A percentile compares a stretch with the other conserved stretches of the same genome.
Conservation (phyloP, 2,888 invertebrate genomes). For the Tachystola acroxantha region DNA sequence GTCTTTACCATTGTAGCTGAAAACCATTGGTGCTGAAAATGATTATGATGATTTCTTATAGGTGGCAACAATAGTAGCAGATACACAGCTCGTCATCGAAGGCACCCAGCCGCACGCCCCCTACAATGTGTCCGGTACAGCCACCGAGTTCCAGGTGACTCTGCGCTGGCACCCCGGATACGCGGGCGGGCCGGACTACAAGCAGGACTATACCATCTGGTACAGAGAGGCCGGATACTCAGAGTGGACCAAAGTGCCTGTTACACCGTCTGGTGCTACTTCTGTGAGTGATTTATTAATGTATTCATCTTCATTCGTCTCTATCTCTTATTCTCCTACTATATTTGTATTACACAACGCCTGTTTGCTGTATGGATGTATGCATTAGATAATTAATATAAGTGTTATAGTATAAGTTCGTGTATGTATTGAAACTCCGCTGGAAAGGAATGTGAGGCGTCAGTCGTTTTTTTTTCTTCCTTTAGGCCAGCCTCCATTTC, state of each 20-base stretch:
- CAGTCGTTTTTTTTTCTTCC: too few species aligned
- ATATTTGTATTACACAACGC: too few species aligned
- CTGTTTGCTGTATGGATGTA: too few species aligned
- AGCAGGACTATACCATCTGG: slow-evolving; percentile 97
- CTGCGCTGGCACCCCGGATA: slow-evolving; percentile 96
- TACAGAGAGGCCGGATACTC: slow-evolving; percentile 92
- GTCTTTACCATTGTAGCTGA: too few species aligned
- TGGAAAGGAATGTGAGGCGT: too few species aligned
- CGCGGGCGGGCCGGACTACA: slow-evolving; percentile 96
- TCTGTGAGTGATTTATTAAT: slow-evolving; percentile 51
- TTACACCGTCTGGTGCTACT: slow-evolving; percentile 94
- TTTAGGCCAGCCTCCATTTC: too few species aligned
- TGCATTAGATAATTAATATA: too few species aligned
- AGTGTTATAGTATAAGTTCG: too few species aligned
- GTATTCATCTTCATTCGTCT: too few species aligned
- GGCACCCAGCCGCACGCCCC: slow-evolving; percentile 98
- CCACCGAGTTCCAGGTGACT: slow-evolving; percentile 93
- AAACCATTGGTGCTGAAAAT: too few species aligned
- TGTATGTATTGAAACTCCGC: too few species aligned
- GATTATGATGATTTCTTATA: slow-evolving; percentile 17
- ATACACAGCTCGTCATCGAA: slow-evolving; percentile 93
- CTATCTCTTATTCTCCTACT: too few species aligned
- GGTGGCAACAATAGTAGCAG: slow-evolving; percentile 95
- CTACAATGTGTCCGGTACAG: slow-evolving; percentile 94
- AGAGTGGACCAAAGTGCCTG: slow-evolving; percentile 96